Percentiles rank a stretch among this genome's conserved stretches.
Evolutionary conservation across 2,113 vertebrate genomes (phyloP).

Genomic region (Bos javanicus): DNA sequence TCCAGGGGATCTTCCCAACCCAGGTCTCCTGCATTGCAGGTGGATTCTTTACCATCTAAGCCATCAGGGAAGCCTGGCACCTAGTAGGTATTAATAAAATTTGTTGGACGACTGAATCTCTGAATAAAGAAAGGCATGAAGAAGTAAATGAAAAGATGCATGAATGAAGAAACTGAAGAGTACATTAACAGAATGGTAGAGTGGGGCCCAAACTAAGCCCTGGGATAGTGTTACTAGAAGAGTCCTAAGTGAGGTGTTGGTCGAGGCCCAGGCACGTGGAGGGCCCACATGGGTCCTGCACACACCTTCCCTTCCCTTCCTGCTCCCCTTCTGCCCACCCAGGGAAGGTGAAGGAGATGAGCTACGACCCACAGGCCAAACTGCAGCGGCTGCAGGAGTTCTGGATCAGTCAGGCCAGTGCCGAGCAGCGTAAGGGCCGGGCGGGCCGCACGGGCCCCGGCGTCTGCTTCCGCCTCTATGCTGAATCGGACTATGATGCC

Average conservation of each 20-base stretch:
- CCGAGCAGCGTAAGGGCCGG: slow-evolving; percentile 94
- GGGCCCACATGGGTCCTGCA: fast-evolving
- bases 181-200: background rate
- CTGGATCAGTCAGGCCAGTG: slow-evolving; percentile 96
- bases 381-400: slow-evolving; percentile 95
- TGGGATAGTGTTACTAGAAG: fast-evolving
- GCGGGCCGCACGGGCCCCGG: slow-evolving; percentile 93
- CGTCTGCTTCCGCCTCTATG: slow-evolving; percentile 92
- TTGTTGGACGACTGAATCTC: background rate
- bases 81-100: background rate
- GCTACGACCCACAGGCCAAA: slow-evolving; percentile 92
- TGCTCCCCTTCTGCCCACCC: fast-evolving
- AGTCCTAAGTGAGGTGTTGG: fast-evolving
- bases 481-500: slow-evolving; percentile 89
- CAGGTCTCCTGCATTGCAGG: background rate
- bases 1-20: background rate
- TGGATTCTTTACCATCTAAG: background rate
- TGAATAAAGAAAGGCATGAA: background rate
- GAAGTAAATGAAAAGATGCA: background rate
- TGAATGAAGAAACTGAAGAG: background rate
- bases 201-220: background rate
- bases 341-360: slow-evolving; percentile 98
- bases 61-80: background rate
- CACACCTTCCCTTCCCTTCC: fast-evolving
- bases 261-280: fast-evolving